These are phyloP conservation scores for Crepidodera aurea DNA, from an alignment of 2,888 invertebrate genomes.

Conservation along the genomic window DNA sequence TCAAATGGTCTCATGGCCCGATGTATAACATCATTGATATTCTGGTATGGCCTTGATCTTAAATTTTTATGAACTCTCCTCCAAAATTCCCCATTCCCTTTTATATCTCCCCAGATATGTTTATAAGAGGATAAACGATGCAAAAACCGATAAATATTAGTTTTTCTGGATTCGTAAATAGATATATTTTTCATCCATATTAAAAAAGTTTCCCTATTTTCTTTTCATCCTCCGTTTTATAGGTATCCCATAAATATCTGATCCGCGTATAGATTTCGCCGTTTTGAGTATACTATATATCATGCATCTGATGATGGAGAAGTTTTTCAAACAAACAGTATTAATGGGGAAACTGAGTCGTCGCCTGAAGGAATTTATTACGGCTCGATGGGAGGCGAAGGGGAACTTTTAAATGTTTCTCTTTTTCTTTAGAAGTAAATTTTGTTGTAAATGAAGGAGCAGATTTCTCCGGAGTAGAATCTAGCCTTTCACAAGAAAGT, in stretches of 20 bases:
- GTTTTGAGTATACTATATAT: conserved; percentile 34
- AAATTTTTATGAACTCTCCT: too few species aligned
- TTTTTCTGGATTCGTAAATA: conserved; percentile 22
- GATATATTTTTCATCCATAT: conserved; percentile 38
- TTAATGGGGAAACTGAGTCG: conserved; percentile 39
- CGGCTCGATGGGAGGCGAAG: too few species aligned
- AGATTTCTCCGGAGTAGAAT: too few species aligned
- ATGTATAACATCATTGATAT: not conserved
- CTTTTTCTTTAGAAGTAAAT: too few species aligned
- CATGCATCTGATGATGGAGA: conserved; percentile 44
- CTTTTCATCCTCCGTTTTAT: conserved; percentile 29
- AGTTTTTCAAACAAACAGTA: conserved; percentile 45
- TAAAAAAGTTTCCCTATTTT: conserved; percentile 40
- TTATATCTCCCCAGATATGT: not conserved
- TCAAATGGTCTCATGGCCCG: too few species aligned
- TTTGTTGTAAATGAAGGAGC: too few species aligned
- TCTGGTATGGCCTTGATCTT: too few species aligned
- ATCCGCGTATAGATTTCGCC: conserved; percentile 23
- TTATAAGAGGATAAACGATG: conserved; percentile 18
- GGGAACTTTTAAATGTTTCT: too few species aligned
- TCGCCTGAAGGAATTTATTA: conserved; percentile 7
- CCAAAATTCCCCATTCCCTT: too few species aligned
- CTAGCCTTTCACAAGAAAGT: too few species aligned
- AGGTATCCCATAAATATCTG: conserved; percentile 37
- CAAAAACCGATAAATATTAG: conserved; percentile 36